These are phyloP conservation scores for Chaetops frenatus DNA, from an alignment of 2,113 vertebrate species.

Conservation along the genomic window DNA sequence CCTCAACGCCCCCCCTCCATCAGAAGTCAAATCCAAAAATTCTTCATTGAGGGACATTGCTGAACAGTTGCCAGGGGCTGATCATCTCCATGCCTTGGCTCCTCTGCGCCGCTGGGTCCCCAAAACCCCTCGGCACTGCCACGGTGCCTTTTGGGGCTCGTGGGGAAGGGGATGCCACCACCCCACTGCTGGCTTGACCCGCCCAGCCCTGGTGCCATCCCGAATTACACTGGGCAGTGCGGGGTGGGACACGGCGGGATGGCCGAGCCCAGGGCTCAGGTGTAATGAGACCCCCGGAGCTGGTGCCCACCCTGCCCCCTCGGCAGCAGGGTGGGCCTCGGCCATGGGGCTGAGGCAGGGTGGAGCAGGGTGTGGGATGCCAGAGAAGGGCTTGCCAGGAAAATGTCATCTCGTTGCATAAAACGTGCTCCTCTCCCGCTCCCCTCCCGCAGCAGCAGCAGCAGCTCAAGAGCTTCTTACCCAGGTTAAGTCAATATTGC, in stretches of 20 bases:
- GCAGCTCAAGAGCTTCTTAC: neutral
- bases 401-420: neutral
- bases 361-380: neutral
- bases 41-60: neutral
- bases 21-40: neutral
- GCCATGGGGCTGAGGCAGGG: neutral
- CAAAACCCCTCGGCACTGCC: rapidly evolving
- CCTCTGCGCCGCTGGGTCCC: neutral
- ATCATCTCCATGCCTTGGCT: neutral
- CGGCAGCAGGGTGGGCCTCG: rapidly evolving
- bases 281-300: neutral
- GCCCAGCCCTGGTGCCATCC: neutral
- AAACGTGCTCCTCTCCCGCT: neutral
- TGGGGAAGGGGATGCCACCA: rapidly evolving
- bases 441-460: neutral
- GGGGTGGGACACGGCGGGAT: neutral
- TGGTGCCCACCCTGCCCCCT: neutral
- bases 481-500: constrained; percentile 36
- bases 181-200: too few species aligned
- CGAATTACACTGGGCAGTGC: rapidly evolving
- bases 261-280: neutral
- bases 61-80: neutral
- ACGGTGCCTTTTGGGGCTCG: rapidly evolving
- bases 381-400: neutral
- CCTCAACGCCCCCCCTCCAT: too few species aligned